phyloP scores from a whole-genome alignment of 2,888 invertebrate genomes.

The Germaria angustata region DNA sequence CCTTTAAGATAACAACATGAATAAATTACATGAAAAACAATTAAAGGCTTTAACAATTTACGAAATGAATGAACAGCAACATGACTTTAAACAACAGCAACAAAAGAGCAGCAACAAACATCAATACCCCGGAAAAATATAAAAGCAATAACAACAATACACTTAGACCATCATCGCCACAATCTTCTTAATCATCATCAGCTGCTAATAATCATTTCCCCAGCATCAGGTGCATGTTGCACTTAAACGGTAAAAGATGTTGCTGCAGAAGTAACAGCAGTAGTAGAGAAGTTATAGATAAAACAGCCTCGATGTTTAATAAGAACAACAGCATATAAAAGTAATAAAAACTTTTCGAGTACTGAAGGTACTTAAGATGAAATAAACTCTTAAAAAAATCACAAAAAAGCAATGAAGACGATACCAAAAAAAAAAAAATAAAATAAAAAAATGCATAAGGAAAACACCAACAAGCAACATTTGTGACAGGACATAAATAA shows the following conservation, averaged over 20 bases:
- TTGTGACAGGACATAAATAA: conserved; percentile 73
- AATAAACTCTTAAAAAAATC: conserved; percentile 64
- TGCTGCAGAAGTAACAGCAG: background rate
- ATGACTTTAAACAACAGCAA: conserved; percentile 29
- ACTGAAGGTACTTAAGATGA: conserved; percentile 65
- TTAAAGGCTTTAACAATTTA: conserved; percentile 67
- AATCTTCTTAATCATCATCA: conserved; percentile 26
- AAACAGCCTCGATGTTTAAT: conserved; percentile 8
- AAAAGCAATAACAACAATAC: conserved; percentile 31
- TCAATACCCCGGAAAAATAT: conserved; percentile 26
- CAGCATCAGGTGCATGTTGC: conserved; percentile 63
- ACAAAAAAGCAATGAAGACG: background rate
- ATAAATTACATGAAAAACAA: conserved; percentile 67
- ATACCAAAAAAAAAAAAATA: background rate
- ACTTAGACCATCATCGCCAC: conserved; percentile 29
- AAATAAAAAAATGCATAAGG: conserved; percentile 1
- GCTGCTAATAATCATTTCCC: no score
- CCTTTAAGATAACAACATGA: conserved; percentile 66
- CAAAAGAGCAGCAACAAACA: conserved; percentile 7
- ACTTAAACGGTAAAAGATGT: background rate
- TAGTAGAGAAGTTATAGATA: conserved; percentile 2
- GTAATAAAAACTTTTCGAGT: conserved; percentile 39
- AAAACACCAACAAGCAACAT: conserved; percentile 60
- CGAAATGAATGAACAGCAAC: conserved; percentile 55
- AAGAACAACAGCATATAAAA: conserved; percentile 19